phyloP scores from a whole-genome alignment of 1,140 invertebrate genomes.

The Callitettix versicolor region DNA sequence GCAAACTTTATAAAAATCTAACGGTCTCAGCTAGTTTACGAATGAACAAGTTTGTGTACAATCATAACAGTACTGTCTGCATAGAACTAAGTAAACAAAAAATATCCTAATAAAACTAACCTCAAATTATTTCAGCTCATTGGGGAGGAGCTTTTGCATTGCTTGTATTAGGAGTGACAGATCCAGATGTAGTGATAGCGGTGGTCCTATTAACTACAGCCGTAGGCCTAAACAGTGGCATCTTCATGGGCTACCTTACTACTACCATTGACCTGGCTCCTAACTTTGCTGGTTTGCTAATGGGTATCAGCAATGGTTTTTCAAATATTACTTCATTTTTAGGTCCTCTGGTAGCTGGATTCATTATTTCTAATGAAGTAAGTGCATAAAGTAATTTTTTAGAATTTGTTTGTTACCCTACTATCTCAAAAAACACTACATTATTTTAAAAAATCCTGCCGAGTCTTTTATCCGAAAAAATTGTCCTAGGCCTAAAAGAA shows the following conservation, averaged over 20 bases:
- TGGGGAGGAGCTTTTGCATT: conserved; percentile 37
- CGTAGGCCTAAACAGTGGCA: conserved; percentile 48
- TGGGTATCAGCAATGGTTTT: conserved; percentile 68
- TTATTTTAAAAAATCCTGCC: background rate
- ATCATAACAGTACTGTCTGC: no score
- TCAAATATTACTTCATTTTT: conserved; percentile 60
- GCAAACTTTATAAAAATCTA: background rate
- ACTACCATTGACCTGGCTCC: conserved; percentile 67
- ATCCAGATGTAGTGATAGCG: conserved; percentile 38
- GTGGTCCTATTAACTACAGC: conserved; percentile 33
- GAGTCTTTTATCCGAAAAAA: background rate
- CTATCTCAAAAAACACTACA: background rate
- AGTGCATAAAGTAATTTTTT: background rate
- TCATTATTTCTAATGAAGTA: conserved; percentile 33
- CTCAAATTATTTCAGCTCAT: conserved; percentile 18
- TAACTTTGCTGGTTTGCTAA: conserved; percentile 55
- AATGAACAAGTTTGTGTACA: no score
- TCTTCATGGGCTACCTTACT: conserved; percentile 39
- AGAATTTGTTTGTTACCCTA: background rate
- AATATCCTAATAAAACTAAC: no score
- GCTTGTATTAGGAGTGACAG: conserved; percentile 50
- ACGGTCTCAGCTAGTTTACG: no score
- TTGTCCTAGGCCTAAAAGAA: no score
- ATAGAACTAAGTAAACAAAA: no score
- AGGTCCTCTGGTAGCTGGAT: conserved; percentile 46